Conservation (phyloP, 2,888 invertebrate genomes). For the Agapostemon virescens region DNA sequence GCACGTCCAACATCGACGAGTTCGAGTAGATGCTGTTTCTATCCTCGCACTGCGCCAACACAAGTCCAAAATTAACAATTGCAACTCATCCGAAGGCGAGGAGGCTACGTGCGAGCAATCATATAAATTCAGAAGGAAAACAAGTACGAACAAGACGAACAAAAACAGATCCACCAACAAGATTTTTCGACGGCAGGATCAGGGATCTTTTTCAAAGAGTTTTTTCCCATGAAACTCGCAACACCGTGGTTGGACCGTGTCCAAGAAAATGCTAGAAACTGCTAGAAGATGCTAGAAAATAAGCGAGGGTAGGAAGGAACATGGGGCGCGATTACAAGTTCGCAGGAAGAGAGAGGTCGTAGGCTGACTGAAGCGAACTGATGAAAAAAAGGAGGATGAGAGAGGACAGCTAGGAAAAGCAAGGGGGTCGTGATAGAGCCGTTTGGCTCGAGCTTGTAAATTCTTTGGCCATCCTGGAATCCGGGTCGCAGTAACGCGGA, state of each 20-base stretch:
- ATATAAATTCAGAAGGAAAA: background rate
- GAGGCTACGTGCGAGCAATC: too few species aligned
- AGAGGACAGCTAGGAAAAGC: background rate
- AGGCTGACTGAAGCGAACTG: constrained; percentile 1
- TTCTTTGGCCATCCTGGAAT: constrained; percentile 72
- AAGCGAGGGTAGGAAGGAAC: constrained; percentile 8
- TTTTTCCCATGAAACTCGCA: constrained; percentile 34
- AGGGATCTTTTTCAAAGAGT: background rate
- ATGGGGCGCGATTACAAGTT: constrained; percentile 36
- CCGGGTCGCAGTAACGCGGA: constrained; percentile 68
- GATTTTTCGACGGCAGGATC: background rate
- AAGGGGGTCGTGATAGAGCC: constrained; percentile 53
- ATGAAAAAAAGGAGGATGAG: constrained; percentile 7
- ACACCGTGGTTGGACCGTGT: constrained; percentile 15
- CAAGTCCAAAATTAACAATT: background rate
- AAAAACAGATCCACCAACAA: too few species aligned
- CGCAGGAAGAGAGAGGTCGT: constrained; percentile 25
- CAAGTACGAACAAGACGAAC: too few species aligned
- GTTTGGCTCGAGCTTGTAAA: constrained; percentile 73
- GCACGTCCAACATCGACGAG: constrained; percentile 69
- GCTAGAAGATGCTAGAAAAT: constrained; percentile 23
- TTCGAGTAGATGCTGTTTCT: constrained; percentile 62
- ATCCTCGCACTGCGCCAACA: constrained; percentile 59
- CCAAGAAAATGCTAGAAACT: constrained; percentile 26
- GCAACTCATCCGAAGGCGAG: background rate